Base-by-base conservation (phyloP, 2,797 vertebrate species). In the Salmo trutta region DNA sequence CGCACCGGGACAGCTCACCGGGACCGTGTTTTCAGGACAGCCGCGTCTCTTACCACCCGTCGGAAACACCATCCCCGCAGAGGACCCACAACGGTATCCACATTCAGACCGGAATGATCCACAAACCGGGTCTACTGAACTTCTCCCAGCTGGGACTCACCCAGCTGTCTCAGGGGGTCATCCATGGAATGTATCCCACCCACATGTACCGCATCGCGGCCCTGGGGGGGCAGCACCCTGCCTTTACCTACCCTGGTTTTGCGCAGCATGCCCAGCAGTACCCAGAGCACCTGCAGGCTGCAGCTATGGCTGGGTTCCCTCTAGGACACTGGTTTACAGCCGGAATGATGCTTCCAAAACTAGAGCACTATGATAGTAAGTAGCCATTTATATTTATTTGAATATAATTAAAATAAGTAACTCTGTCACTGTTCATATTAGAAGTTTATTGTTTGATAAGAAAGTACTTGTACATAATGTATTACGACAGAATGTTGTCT, bases 281-380 rank as follows among this genome's bases (percentile, higher is more conserved):
- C 66, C 86, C 92, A 0, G 95, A 96, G 84, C 95, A 95, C 54
- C 81, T 96, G 65, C 96, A 96, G 69, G 94, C 90, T 54, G 87
- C 88, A 7, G 83, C 84, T 1, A 77, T 93, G 81, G 82, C 90
- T 15, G 87, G 93, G 3, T 91, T 94, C 21, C 93, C 94, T 0
- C 81, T 97, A 84, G 96, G 97, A 74, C 95, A 96, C 68, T 98
- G 97, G 97, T 93, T 98, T 78, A 91, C 96, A 79, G 95, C 96
- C 2, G 96, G 96, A 27, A 89, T 97, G 87, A 90, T 96, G 88
- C 89, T 96, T 36, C 96, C 96, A 27, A 91, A 95, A 83, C 88
- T 95, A 3, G 94, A 94, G 21, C 96, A 98, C 27, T 95, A 95
- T 84, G 93, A 88, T 74, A 92, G 96, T 97, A 84, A 91, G 93